Percentiles rank a stretch among this genome's conserved stretches.
These are phyloP conservation scores for Lanistes nyassanus DNA, from an alignment of 1,140 invertebrate species.

Conservation along the genomic window DNA sequence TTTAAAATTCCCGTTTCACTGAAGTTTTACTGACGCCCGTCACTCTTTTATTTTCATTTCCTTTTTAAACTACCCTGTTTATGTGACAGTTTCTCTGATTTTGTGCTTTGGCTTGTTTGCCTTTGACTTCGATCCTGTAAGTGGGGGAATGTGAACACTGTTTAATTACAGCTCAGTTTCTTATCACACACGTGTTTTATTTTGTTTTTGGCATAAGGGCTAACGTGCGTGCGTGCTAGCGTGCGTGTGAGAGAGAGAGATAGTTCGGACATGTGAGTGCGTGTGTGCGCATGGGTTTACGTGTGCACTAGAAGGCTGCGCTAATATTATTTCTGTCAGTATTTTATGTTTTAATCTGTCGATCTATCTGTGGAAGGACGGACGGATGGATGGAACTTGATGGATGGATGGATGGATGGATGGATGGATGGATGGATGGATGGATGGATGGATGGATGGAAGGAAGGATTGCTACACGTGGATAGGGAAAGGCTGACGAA, in stretches of 20 bases:
- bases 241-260: neutral
- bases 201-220: neutral
- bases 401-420: neutral
- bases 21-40: no score
- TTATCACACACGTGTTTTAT: conserved; percentile 5
- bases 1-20: no score
- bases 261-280: neutral
- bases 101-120: neutral
- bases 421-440: neutral
- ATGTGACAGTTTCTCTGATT: neutral
- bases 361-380: no score
- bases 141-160: conserved; percentile 11
- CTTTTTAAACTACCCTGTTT: neutral
- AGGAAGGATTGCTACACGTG: neutral
- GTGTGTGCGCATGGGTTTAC: neutral
- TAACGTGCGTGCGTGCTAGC: neutral
- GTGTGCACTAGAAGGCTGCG: no score
- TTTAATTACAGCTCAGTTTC: no score
- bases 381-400: neutral
- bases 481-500: conserved; percentile 4
- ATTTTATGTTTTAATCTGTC: no score
- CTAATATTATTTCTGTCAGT: no score
- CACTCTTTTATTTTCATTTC: no score
- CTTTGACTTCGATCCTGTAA: neutral
- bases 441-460: neutral